Conservation (phyloP, 2,797 vertebrate genomes). For the Sebastes itinus region DNA sequence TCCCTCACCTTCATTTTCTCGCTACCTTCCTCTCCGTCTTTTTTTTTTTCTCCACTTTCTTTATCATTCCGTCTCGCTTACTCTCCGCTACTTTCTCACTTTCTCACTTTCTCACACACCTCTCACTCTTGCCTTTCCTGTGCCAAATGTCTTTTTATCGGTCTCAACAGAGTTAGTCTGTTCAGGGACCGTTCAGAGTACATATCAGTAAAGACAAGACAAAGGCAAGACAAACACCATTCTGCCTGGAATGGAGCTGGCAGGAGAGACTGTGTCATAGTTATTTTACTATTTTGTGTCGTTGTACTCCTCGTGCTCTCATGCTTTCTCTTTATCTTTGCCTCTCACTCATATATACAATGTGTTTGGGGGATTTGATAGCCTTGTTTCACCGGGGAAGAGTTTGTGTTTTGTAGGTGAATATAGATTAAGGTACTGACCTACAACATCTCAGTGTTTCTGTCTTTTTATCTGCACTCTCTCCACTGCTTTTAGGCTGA, state of each 20-base stretch:
- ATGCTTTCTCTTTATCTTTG: background rate
- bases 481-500: background rate
- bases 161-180: slow-evolving; percentile 62
- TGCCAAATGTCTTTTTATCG: slow-evolving; percentile 65
- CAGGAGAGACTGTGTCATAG: slow-evolving; percentile 13
- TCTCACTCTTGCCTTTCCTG: slow-evolving; percentile 24
- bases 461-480: background rate
- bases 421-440: background rate
- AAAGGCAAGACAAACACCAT: slow-evolving; percentile 54
- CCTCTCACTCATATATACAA: background rate
- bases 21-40: background rate
- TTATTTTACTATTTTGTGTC: slow-evolving; percentile 18
- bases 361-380: background rate
- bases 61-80: slow-evolving; percentile 18
- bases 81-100: slow-evolving; percentile 19
- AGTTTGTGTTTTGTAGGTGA: background rate
- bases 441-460: background rate
- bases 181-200: slow-evolving; percentile 42
- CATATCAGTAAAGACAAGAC: slow-evolving; percentile 61
- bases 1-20: slow-evolving; percentile 19
- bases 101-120: slow-evolving; percentile 13
- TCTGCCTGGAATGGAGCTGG: slow-evolving; percentile 49
- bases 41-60: slow-evolving; percentile 6
- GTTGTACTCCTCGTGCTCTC: background rate
- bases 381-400: background rate